Percentiles rank a stretch among this genome's conserved stretches.
phyloP scores from a whole-genome alignment of 2,113 vertebrate genomes.

The Corvus moneduloides region DNA sequence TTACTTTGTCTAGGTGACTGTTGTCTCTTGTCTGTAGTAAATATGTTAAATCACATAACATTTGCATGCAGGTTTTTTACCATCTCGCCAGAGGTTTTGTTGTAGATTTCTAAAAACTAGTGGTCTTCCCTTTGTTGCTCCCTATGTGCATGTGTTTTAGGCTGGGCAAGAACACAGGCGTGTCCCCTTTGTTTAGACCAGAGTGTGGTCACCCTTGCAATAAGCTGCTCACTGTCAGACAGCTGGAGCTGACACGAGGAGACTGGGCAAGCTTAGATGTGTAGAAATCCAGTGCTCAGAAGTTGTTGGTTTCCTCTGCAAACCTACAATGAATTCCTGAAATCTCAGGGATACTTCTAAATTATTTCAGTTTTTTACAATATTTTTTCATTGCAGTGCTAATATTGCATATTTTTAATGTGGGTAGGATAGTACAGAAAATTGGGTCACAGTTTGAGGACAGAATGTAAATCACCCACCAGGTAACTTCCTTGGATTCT shows the following conservation, averaged over 20 bases:
- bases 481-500: background rate
- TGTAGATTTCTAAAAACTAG: background rate
- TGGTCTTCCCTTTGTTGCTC: background rate
- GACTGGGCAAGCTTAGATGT: background rate
- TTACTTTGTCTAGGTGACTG: background rate
- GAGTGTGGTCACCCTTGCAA: background rate
- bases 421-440: background rate
- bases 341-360: background rate
- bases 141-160: background rate
- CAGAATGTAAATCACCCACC: background rate
- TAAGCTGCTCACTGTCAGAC: background rate
- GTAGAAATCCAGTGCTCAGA: background rate
- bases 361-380: background rate
- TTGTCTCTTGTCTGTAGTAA: background rate
- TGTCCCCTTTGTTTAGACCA: background rate
- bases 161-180: background rate
- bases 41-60: background rate
- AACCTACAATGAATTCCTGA: background rate
- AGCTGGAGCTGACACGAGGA: background rate
- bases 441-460: background rate
- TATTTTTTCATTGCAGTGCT: background rate
- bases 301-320: background rate
- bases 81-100: background rate
- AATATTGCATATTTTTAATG: background rate
- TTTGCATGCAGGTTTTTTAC: background rate